Conservation (phyloP, 1,140 invertebrate species). For the Tribolium castaneum region DNA sequence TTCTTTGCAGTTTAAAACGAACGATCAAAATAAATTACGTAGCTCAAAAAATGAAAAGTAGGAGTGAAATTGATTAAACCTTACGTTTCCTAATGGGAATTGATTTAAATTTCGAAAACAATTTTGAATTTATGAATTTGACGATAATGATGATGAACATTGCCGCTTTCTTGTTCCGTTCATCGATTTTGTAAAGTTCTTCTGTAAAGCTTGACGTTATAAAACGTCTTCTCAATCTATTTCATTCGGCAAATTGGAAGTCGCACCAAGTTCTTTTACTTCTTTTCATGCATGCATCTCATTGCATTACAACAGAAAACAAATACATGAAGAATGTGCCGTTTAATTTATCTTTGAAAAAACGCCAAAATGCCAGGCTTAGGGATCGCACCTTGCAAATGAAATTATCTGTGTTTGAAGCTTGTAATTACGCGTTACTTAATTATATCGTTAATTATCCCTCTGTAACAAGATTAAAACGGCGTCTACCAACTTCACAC, state of each 20-base stretch:
- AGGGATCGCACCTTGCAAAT: not conserved
- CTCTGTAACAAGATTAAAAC: constrained; percentile 4
- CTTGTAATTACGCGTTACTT: constrained; percentile 23
- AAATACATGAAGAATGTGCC: not conserved
- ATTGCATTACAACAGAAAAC: not conserved
- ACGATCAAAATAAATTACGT: too few relatives aligned
- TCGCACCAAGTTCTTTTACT: not conserved
- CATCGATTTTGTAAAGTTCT: not conserved
- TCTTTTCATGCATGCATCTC: not conserved
- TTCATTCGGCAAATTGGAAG: not conserved
- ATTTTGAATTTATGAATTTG: too few relatives aligned
- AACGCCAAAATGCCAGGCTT: not conserved
- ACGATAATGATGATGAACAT: too few relatives aligned
- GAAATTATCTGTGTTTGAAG: not conserved
- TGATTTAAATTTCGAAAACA: too few relatives aligned
- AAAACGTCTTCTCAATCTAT: not conserved
- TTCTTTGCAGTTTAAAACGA: not conserved
- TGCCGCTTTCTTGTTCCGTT: not conserved
- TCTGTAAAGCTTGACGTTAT: not conserved
- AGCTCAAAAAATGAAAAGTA: too few relatives aligned
- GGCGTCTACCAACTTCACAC: not conserved
- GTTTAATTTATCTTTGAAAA: not conserved
- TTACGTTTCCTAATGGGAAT: too few relatives aligned
- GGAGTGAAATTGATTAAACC: too few relatives aligned
- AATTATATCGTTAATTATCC: constrained; percentile 30